A percentile compares a stretch with the other conserved stretches of the same genome.
phyloP scores from a whole-genome alignment of 2,113 vertebrate species.

The Fregetta grallaria region DNA sequence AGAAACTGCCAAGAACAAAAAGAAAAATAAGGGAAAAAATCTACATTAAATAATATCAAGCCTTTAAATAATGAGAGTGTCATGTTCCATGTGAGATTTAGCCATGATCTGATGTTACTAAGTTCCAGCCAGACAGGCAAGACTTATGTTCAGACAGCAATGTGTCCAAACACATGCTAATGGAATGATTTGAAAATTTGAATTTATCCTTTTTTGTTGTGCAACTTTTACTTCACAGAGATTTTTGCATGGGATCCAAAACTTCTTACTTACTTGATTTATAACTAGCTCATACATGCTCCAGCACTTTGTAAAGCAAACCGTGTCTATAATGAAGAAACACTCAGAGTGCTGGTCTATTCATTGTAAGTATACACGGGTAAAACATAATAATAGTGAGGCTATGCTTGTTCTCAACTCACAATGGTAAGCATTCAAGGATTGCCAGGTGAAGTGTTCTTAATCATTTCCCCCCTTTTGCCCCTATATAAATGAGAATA shows the following conservation, averaged over 20 bases:
- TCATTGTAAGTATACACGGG: not conserved
- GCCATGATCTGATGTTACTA: not conserved
- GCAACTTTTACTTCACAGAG: not conserved
- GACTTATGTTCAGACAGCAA: not conserved
- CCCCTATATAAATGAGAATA: not conserved
- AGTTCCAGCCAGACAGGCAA: not conserved
- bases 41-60: not conserved
- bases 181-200: not conserved
- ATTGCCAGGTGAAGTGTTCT: slow-evolving; percentile 46
- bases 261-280: not conserved
- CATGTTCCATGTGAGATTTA: not conserved
- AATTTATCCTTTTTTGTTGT: not conserved
- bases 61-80: not conserved
- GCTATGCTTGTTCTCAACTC: not conserved
- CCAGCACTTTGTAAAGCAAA: not conserved
- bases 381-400: not conserved
- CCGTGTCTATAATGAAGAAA: not conserved
- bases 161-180: not conserved
- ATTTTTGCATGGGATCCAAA: not conserved
- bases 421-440: not conserved
- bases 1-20: not conserved
- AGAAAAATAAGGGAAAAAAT: accelerated
- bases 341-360: not conserved
- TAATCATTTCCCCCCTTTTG: not conserved
- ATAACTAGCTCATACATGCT: not conserved